Conservation (phyloP, 2,113 vertebrate species). For the Colinus virginianus region DNA sequence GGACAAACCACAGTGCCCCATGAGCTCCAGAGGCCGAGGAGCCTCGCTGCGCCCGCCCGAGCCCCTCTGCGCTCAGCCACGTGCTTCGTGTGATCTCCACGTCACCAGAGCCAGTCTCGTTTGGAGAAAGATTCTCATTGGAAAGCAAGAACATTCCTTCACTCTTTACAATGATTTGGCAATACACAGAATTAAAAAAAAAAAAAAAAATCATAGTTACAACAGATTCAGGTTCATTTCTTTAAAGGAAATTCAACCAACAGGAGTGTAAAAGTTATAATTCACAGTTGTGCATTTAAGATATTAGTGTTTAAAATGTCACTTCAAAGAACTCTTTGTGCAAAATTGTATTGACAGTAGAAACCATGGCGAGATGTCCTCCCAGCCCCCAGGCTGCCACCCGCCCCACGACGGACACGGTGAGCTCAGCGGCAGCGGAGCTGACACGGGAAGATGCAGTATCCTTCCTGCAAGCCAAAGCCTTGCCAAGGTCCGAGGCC, state of each 20-base stretch:
- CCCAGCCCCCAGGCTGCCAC: not conserved
- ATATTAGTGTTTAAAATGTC: conserved; percentile 70
- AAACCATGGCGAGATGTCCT: conserved; percentile 50
- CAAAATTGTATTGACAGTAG: conserved; percentile 68
- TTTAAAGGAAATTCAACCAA: conserved; percentile 70
- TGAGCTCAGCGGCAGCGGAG: conserved; percentile 4
- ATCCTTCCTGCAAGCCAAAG: conserved; percentile 53
- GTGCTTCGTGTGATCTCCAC: conserved; percentile 19
- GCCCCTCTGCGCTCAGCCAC: not conserved
- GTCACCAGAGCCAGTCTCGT: conserved; percentile 33
- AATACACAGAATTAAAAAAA: conserved; percentile 68
- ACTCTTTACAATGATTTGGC: conserved; percentile 64
- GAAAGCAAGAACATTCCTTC: conserved; percentile 59
- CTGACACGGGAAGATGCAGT: conserved; percentile 38
- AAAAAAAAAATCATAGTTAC: conserved; percentile 65
- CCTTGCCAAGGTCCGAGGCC: conserved; percentile 54
- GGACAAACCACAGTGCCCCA: not conserved
- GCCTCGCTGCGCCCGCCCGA: not conserved
- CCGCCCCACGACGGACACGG: not conserved
- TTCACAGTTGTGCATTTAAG: conserved; percentile 75
- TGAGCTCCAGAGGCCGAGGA: not conserved
- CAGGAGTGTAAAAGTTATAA: conserved; percentile 71
- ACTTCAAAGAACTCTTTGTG: conserved; percentile 70
- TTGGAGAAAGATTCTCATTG: conserved; percentile 50
- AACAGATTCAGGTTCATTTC: conserved; percentile 60